Conservation (phyloP, 2,113 vertebrate species). For the Zingel zingel region DNA sequence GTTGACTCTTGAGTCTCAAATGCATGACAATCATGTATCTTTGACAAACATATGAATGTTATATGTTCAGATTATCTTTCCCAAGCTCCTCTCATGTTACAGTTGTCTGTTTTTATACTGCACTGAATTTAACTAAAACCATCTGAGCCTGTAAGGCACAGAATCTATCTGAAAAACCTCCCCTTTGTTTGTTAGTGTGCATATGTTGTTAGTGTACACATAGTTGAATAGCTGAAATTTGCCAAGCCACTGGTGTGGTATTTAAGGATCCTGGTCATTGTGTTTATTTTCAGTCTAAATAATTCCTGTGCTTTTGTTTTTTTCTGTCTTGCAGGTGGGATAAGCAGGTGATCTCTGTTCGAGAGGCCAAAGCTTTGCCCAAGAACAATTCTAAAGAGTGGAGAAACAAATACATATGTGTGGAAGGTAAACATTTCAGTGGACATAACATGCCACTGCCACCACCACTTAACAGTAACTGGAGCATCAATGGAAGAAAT, state of each 20-base stretch:
- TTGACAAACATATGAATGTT: background rate
- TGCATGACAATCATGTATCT: background rate
- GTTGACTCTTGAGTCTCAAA: background rate
- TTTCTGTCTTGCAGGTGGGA: conserved; percentile 87
- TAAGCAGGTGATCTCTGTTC: conserved; percentile 91
- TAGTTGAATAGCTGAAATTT: background rate
- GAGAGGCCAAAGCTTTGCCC: conserved; percentile 90
- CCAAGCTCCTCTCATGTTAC: background rate
- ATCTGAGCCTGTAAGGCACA: background rate
- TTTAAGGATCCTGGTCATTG: background rate
- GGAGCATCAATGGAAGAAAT: background rate
- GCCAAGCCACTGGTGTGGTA: background rate
- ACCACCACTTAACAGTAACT: background rate
- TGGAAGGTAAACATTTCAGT: conserved; percentile 89
- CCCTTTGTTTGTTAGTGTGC: background rate
- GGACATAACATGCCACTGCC: background rate
- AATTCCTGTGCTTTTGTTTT: background rate
- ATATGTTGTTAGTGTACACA: background rate
- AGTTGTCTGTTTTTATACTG: background rate
- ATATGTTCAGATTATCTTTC: background rate
- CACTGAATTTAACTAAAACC: background rate
- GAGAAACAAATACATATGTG: conserved; percentile 95
- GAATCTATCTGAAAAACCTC: background rate
- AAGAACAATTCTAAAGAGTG: conserved; percentile 88
- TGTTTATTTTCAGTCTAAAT: conserved; percentile 4